Conservation (phyloP, 2,888 invertebrate genomes). For the Xiphydria camelus region DNA sequence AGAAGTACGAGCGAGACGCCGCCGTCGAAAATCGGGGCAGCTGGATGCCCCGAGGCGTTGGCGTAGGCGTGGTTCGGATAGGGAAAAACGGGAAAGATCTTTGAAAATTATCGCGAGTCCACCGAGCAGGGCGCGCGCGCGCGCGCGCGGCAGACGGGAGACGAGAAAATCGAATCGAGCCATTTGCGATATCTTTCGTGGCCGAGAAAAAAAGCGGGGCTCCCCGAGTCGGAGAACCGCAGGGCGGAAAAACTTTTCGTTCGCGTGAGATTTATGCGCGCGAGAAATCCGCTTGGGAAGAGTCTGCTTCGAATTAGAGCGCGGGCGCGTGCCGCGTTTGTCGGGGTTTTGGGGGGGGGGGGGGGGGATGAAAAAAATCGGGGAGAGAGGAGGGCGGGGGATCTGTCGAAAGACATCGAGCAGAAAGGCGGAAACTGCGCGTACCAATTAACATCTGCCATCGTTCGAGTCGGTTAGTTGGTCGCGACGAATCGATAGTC, state of each 20-base stretch:
- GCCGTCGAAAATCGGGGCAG: too few relatives aligned
- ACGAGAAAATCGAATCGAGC: too few relatives aligned
- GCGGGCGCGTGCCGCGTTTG: constrained; percentile 31
- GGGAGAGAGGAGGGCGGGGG: constrained; percentile 3
- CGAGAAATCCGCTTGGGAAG: neutral
- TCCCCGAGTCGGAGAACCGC: too few relatives aligned
- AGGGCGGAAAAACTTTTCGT: too few relatives aligned
- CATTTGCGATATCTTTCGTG: too few relatives aligned
- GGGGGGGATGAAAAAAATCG: constrained; percentile 14
- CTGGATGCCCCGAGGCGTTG: too few relatives aligned
- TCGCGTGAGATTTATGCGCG: neutral
- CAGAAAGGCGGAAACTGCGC: constrained; percentile 11
- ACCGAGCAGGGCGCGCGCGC: constrained; percentile 17
- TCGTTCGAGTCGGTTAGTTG: too few relatives aligned
- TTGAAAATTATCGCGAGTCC: too few relatives aligned
- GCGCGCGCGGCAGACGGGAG: constrained; percentile 5
- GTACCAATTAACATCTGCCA: constrained; percentile 19
- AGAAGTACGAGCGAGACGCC: too few relatives aligned
- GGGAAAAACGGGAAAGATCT: neutral
- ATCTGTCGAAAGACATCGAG: neutral
- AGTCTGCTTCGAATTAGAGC: constrained; percentile 37
- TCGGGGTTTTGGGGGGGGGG: neutral
- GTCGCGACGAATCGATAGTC: too few relatives aligned
- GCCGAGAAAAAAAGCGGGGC: neutral
- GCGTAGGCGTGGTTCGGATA: constrained; percentile 24